A percentile compares a stretch with the other conserved stretches of the same genome.
These are phyloP conservation scores for Laticauda colubrina DNA, from an alignment of 2,113 vertebrate genomes.

Conservation along the genomic window DNA sequence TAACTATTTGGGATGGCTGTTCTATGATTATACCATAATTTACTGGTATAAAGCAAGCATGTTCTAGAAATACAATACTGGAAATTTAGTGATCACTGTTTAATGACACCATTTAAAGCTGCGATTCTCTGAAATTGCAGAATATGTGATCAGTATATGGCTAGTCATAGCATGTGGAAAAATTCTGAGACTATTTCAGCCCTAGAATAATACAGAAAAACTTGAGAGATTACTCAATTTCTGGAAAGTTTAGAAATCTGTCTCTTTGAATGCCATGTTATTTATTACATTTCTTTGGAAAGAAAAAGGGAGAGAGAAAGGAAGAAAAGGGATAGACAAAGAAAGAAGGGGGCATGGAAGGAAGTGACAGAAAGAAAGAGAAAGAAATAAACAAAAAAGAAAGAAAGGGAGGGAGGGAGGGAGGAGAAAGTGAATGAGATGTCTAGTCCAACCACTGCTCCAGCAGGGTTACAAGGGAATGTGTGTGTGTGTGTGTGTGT, in stretches of 20 bases:
- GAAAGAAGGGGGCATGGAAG: too few species aligned
- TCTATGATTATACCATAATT: constrained; percentile 11
- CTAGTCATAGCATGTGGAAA: background rate
- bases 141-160: background rate
- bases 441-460: too few species aligned
- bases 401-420: too few species aligned
- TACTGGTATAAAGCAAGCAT: background rate
- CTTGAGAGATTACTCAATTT: background rate
- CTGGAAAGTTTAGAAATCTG: background rate
- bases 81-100: constrained; percentile 7
- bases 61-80: background rate
- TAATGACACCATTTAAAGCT: constrained; percentile 6
- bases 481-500: too few species aligned
- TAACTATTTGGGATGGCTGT: constrained; percentile 1
- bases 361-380: too few species aligned
- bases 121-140: constrained; percentile 16
- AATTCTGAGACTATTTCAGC: background rate
- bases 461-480: too few species aligned
- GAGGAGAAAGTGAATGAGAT: too few species aligned
- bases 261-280: background rate
- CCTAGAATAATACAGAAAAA: background rate
- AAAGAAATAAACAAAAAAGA: too few species aligned
- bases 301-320: too few species aligned
- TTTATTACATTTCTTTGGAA: background rate
- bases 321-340: too few species aligned